Percentiles rank a stretch among this genome's conserved stretches.
Conservation (phyloP, 2,113 vertebrate species). For the Cynoglossus semilaevis region DNA sequence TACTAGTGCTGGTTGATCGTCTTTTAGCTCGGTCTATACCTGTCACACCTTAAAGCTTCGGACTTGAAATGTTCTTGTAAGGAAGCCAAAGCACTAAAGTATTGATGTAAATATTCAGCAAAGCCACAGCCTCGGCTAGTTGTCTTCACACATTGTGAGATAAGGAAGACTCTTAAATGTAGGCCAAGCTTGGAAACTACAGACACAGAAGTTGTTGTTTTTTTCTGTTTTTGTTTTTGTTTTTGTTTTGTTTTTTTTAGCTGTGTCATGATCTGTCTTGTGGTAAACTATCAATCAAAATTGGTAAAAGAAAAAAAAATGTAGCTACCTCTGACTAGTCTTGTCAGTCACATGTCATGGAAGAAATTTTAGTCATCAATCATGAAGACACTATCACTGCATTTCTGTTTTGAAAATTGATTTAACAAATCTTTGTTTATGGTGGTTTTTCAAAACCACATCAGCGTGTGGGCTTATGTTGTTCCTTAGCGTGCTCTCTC, state of each 20-base stretch:
- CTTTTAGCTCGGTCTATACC: conserved; percentile 1
- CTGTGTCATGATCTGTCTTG: conserved; percentile 52
- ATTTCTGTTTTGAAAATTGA: neutral
- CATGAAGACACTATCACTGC: neutral
- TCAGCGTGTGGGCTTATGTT: conserved; percentile 1
- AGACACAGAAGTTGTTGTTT: conserved; percentile 17
- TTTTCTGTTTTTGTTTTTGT: too few relatives aligned
- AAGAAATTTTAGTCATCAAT: conserved; percentile 6
- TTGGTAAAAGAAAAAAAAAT: neutral
- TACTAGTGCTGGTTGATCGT: conserved; percentile 15
- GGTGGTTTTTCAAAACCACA: neutral
- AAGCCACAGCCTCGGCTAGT: conserved; percentile 18
- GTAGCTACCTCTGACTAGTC: conserved; percentile 5
- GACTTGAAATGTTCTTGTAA: neutral
- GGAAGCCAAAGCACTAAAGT: conserved; percentile 7
- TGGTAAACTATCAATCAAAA: conserved; percentile 10
- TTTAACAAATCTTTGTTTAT: conserved; percentile 3
- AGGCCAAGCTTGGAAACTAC: conserved; percentile 23
- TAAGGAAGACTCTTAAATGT: conserved; percentile 39
- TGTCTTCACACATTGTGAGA: conserved; percentile 15
- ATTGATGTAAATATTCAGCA: conserved; percentile 19
- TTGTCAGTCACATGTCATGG: conserved; percentile 16
- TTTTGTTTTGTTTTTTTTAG: conserved; percentile 42
- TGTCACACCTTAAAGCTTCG: neutral
- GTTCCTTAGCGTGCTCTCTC: neutral